Conservation (phyloP, 2,888 invertebrate genomes). For the Stegophylla sp. region DNA sequence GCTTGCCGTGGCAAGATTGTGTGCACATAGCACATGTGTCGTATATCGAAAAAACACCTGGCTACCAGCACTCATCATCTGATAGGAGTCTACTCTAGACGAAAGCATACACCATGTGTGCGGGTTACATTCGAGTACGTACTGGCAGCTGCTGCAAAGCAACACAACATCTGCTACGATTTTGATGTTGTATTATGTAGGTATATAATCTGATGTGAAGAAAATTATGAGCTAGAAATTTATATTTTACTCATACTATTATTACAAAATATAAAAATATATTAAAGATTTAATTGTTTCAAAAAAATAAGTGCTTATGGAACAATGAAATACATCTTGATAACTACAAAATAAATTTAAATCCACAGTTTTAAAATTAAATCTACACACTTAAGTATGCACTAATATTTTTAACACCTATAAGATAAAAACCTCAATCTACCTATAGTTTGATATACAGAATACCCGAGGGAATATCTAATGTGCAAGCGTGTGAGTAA, state of each 20-base stretch:
- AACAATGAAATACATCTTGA: too few species aligned
- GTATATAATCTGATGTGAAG: background rate
- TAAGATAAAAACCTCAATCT: too few species aligned
- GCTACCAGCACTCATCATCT: slow-evolving; percentile 1
- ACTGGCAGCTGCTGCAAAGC: slow-evolving; percentile 55
- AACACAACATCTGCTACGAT: slow-evolving; percentile 46
- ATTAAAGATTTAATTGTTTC: background rate
- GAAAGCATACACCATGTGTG: background rate
- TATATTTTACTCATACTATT: background rate
- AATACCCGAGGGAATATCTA: too few species aligned
- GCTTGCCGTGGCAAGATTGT: background rate
- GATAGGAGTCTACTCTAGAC: background rate
- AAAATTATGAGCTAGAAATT: background rate
- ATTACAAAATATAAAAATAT: background rate
- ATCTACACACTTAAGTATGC: too few species aligned
- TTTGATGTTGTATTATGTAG: slow-evolving; percentile 9
- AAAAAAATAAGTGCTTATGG: too few species aligned
- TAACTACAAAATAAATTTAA: too few species aligned
- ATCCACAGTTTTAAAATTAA: too few species aligned
- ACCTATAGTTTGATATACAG: too few species aligned
- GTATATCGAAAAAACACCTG: slow-evolving; percentile 34
- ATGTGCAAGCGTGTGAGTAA: too few species aligned
- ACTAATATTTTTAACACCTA: too few species aligned
- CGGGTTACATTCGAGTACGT: slow-evolving; percentile 1
- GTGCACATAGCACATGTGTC: background rate